Percentiles rank a stretch among this genome's conserved stretches.
Evolutionary conservation across 2,888 invertebrate species (phyloP).

Genomic region (Rhopalosiphum nymphaeae): DNA sequence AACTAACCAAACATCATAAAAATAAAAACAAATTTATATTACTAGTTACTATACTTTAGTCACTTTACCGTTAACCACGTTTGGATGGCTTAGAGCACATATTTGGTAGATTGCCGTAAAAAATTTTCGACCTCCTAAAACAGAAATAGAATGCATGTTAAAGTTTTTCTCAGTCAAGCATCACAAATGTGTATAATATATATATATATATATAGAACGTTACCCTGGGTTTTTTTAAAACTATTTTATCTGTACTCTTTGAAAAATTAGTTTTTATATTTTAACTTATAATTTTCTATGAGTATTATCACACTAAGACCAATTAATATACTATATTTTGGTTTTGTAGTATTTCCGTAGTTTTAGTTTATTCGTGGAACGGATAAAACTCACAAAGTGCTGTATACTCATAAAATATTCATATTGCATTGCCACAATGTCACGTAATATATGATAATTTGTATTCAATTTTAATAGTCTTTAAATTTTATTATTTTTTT

Average conservation of each 20-base stretch:
- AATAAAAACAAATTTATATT: slow-evolving; percentile 26
- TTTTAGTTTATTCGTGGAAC: slow-evolving; percentile 55
- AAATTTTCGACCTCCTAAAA: not conserved
- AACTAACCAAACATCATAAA: slow-evolving; percentile 58
- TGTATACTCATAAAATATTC: slow-evolving; percentile 37
- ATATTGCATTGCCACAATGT: slow-evolving; percentile 2
- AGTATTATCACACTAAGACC: slow-evolving; percentile 45
- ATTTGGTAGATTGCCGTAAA: slow-evolving; percentile 30
- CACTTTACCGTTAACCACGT: slow-evolving; percentile 5
- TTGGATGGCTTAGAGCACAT: not conserved
- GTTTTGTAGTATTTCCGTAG: slow-evolving; percentile 62
- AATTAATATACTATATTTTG: slow-evolving; percentile 30
- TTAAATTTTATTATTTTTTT: not conserved
- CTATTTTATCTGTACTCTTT: not conserved
- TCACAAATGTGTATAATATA: not conserved
- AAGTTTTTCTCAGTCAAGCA: slow-evolving; percentile 14
- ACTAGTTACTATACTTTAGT: slow-evolving; percentile 14
- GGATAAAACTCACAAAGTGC: slow-evolving; percentile 52
- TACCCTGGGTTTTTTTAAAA: not conserved
- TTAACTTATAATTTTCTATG: not conserved
- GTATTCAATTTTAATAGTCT: slow-evolving; percentile 14
- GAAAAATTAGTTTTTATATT: not conserved
- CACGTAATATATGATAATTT: not conserved
- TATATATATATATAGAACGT: not conserved
- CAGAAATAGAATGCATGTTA: slow-evolving; percentile 31